phyloP scores from a whole-genome alignment of 1,140 invertebrate species.

The Eurosta solidaginis region DNA sequence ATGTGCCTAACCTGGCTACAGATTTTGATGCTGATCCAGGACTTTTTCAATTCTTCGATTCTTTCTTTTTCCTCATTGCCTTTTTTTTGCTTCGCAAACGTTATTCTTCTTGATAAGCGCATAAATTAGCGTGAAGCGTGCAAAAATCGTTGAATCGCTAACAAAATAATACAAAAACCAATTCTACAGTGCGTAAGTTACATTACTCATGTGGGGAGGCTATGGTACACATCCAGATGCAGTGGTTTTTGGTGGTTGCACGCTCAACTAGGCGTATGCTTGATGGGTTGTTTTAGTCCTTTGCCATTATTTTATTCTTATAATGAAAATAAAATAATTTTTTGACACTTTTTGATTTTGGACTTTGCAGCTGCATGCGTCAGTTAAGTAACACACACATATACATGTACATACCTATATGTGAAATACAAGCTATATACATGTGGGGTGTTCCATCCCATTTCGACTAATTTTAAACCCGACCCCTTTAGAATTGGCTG shows the following conservation, averaged over 20 bases:
- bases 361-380: slow-evolving; percentile 38
- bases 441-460: too few species aligned
- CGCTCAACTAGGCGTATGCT: neutral
- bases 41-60: neutral
- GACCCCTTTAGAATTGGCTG: too few species aligned
- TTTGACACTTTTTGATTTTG: slow-evolving; percentile 49
- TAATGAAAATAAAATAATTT: slow-evolving; percentile 56
- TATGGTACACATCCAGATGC: too few species aligned
- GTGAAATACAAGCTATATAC: too few species aligned
- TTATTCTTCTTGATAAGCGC: slow-evolving; percentile 45
- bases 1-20: neutral
- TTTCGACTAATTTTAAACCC: too few species aligned
- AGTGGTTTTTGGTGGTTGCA: slow-evolving; percentile 3
- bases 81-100: neutral
- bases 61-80: neutral
- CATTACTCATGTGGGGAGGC: slow-evolving; percentile 2
- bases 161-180: slow-evolving; percentile 10
- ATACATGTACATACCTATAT: neutral
- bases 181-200: too few species aligned
- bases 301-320: slow-evolving; percentile 54
- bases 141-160: slow-evolving; percentile 46
- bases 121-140: slow-evolving; percentile 56
- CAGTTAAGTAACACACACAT: neutral
- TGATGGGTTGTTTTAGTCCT: neutral
- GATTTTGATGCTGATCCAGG: neutral